Conservation (phyloP, 2,888 invertebrate genomes). For the Automeris io region DNA sequence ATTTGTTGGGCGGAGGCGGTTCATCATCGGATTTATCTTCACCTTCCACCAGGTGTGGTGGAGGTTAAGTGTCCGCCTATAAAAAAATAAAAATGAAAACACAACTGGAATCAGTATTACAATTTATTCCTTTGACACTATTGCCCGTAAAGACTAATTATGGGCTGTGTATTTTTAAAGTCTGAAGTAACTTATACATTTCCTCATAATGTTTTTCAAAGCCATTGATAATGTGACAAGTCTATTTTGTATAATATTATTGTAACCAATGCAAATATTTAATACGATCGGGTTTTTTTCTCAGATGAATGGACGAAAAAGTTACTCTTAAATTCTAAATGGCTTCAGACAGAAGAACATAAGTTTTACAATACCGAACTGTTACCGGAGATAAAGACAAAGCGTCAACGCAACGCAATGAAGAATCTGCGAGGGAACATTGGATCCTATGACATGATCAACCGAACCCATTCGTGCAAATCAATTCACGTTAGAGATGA, state of each 20-base stretch:
- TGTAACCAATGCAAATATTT: not conserved
- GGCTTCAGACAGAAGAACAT: constrained; percentile 82
- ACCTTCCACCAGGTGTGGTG: too few relatives aligned
- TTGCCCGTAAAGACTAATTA: too few relatives aligned
- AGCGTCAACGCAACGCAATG: constrained; percentile 46
- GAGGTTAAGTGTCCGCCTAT: too few relatives aligned
- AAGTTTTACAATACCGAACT: constrained; percentile 62
- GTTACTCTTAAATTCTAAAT: constrained; percentile 80
- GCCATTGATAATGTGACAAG: too few relatives aligned
- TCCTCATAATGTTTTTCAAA: too few relatives aligned
- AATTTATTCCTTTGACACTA: too few relatives aligned
- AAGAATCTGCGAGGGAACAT: constrained; percentile 37
- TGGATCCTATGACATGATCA: constrained; percentile 59
- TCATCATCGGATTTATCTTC: too few relatives aligned
- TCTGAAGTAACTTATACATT: too few relatives aligned
- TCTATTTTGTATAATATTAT: not conserved
- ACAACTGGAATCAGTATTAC: too few relatives aligned
- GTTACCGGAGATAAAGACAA: constrained; percentile 40
- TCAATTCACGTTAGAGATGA: constrained; percentile 51
- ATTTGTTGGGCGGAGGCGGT: too few relatives aligned
- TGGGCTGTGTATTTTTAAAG: too few relatives aligned
- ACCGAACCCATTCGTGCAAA: constrained; percentile 57
- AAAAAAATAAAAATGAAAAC: too few relatives aligned
- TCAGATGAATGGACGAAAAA: constrained; percentile 84
- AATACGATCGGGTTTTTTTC: not conserved